These are phyloP conservation scores for Rhogogaster chlorosoma DNA, from an alignment of 2,888 invertebrate genomes.

Conservation along the genomic window DNA sequence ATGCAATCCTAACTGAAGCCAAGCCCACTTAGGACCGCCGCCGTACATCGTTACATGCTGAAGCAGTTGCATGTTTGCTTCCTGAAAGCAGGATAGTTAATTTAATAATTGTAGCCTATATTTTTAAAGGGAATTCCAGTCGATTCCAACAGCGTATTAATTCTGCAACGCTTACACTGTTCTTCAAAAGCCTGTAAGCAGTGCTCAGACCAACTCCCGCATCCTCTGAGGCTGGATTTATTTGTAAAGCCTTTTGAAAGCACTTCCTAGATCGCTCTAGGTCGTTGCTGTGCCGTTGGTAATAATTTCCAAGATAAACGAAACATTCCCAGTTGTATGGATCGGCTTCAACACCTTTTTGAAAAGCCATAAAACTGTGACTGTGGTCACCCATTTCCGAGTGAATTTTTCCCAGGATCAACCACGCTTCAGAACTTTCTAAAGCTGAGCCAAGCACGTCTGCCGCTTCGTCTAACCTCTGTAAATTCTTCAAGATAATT, in stretches of 20 bases:
- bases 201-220: slow-evolving; percentile 89
- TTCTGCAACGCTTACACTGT: slow-evolving; percentile 79
- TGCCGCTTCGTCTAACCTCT: slow-evolving; percentile 80
- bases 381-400: slow-evolving; percentile 82
- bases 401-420: slow-evolving; percentile 82
- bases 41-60: slow-evolving; percentile 79
- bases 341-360: slow-evolving; percentile 83
- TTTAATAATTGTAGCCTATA: not conserved
- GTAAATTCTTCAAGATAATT: slow-evolving; percentile 78
- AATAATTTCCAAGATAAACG: slow-evolving; percentile 88
- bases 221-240: slow-evolving; percentile 84
- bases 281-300: slow-evolving; percentile 83
- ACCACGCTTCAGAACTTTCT: slow-evolving; percentile 79
- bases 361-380: slow-evolving; percentile 82
- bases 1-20: slow-evolving; percentile 91
- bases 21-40: slow-evolving; percentile 85
- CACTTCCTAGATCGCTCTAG: slow-evolving; percentile 89
- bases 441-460: slow-evolving; percentile 78
- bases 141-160: not conserved
- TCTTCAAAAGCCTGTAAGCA: slow-evolving; percentile 84
- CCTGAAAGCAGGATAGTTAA: slow-evolving; percentile 71
- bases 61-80: slow-evolving; percentile 83
- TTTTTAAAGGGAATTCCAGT: not conserved
- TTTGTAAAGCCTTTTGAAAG: slow-evolving; percentile 89
- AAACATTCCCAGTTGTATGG: slow-evolving; percentile 88